Conservation (phyloP, 2,113 vertebrate genomes). For the Oreotragus oreotragus region DNA sequence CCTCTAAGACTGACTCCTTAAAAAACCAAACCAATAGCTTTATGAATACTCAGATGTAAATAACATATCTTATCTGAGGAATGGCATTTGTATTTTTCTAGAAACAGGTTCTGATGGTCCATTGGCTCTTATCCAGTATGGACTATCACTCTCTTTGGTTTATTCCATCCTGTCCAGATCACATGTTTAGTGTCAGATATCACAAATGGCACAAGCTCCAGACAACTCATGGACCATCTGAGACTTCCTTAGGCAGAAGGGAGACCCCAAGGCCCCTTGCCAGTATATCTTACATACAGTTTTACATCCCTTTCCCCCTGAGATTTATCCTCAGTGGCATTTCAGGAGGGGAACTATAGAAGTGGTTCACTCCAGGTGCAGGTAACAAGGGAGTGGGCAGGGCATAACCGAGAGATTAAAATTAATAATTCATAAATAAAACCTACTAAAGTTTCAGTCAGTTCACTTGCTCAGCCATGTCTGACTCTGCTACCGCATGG, state of each 20-base stretch:
- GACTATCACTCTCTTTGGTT: background rate
- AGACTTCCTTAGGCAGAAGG: background rate
- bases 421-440: background rate
- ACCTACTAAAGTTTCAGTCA: background rate
- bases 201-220: background rate
- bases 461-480: background rate
- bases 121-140: background rate
- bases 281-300: background rate
- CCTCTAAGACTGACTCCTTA: background rate
- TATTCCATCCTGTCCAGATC: background rate
- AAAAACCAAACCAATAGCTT: background rate
- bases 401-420: background rate
- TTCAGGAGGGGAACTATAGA: background rate
- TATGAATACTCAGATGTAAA: background rate
- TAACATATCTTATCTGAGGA: background rate
- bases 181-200: background rate
- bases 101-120: background rate
- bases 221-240: background rate
- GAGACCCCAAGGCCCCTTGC: background rate
- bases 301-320: background rate
- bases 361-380: background rate
- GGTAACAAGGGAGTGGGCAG: background rate
- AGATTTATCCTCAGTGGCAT: background rate
- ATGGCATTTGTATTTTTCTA: background rate
- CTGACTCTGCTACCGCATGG: background rate